phyloP scores from a whole-genome alignment of 2,113 vertebrate species.

The Gallinago undulata region DNA sequence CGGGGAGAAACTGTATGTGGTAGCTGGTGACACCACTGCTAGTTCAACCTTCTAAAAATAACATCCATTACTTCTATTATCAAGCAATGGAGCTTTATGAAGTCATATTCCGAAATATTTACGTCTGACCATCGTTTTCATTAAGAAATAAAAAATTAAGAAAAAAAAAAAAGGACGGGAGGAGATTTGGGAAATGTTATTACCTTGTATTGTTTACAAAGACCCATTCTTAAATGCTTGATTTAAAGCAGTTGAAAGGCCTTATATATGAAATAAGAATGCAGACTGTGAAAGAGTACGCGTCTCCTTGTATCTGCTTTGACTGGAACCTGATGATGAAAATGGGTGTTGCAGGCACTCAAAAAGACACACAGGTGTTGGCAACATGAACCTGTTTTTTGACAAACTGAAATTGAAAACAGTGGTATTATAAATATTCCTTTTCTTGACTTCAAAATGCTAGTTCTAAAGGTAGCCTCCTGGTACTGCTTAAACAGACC shows the following conservation, averaged over 20 bases:
- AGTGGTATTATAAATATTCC: rapidly evolving
- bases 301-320: neutral
- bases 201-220: neutral
- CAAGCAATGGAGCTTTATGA: neutral
- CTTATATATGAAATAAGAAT: neutral
- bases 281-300: neutral
- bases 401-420: rapidly evolving
- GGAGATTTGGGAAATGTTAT: neutral
- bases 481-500: neutral
- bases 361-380: rapidly evolving
- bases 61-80: neutral
- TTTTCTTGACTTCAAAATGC: neutral
- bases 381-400: neutral
- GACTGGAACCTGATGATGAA: neutral
- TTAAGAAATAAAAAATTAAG: neutral
- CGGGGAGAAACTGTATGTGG: neutral
- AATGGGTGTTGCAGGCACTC: neutral
- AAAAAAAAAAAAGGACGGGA: rapidly evolving
- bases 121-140: neutral
- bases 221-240: neutral
- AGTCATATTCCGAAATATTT: neutral
- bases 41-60: neutral
- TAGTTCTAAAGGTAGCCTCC: neutral
- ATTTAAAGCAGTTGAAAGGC: neutral
- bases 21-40: neutral